Percentiles rank a stretch among this genome's conserved stretches.
Evolutionary conservation across 2,888 invertebrate genomes (phyloP).

Genomic region (Platycnemis pennipes): DNA sequence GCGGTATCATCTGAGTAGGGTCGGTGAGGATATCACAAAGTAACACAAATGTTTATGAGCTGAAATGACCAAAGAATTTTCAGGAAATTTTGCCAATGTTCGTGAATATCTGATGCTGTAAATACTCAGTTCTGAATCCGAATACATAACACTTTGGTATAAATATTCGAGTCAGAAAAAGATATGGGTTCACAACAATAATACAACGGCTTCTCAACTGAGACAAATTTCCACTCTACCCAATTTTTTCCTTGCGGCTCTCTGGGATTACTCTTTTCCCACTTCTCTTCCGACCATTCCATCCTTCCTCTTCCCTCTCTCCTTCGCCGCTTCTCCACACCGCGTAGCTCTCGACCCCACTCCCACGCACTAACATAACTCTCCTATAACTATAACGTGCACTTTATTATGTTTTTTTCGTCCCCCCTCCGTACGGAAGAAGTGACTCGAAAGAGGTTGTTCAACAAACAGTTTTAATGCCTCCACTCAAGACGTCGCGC

Average conservation of each 20-base stretch:
- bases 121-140: no score
- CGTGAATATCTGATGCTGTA: no score
- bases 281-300: not conserved
- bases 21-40: no score
- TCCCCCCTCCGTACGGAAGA: not conserved
- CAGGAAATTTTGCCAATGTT: no score
- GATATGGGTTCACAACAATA: not conserved
- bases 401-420: not conserved
- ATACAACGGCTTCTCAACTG: not conserved
- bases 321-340: not conserved
- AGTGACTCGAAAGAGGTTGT: constrained; percentile 19
- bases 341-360: not conserved
- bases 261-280: not conserved
- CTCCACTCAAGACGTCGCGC: constrained; percentile 21
- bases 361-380: constrained; percentile 19
- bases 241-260: not conserved
- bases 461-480: constrained; percentile 32
- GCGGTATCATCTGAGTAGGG: no score
- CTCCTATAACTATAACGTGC: constrained; percentile 26
- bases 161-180: not conserved
- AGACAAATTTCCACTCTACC: not conserved
- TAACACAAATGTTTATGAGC: no score
- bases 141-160: no score
- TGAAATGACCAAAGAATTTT: no score
- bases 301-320: not conserved